A percentile compares a stretch with the other conserved stretches of the same genome.
These are phyloP conservation scores for Poecilia wingei DNA, from an alignment of 2,797 vertebrate species.

Conservation along the genomic window DNA sequence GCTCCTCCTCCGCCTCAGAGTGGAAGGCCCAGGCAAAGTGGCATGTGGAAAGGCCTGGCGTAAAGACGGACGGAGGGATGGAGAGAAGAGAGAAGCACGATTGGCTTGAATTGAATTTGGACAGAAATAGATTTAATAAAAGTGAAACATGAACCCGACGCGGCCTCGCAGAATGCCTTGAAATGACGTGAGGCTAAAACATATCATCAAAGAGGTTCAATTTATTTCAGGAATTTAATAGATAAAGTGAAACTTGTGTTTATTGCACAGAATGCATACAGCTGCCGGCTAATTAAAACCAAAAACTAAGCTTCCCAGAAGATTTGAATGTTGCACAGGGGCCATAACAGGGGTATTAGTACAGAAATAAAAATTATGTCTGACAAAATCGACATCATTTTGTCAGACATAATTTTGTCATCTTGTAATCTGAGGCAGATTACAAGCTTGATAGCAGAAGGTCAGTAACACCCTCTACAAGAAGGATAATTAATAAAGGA, in stretches of 20 bases:
- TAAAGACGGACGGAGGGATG: neutral
- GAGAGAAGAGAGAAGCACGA: neutral
- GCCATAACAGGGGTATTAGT: neutral
- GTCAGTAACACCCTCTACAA: neutral
- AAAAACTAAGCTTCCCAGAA: neutral
- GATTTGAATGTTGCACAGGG: neutral
- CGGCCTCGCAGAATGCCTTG: neutral
- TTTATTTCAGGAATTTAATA: neutral
- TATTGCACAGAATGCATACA: neutral
- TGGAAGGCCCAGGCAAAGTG: constrained; percentile 99
- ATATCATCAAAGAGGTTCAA: neutral
- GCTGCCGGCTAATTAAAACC: neutral
- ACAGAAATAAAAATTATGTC: neutral
- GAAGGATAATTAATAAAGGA: neutral
- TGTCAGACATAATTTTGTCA: too few species aligned
- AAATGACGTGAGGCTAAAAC: neutral
- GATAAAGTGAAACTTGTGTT: neutral
- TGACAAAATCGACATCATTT: neutral
- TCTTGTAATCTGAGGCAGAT: neutral
- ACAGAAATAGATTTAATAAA: neutral
- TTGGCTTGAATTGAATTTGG: neutral
- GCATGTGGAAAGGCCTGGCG: constrained; percentile 92
- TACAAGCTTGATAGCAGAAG: neutral
- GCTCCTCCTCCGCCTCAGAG: constrained; percentile 96
- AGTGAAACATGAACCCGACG: neutral